Evolutionary conservation across 2,888 invertebrate genomes (phyloP), one percentile per base, ranked within the genome.

Genomic region (Seira sanloemensis): DNA sequence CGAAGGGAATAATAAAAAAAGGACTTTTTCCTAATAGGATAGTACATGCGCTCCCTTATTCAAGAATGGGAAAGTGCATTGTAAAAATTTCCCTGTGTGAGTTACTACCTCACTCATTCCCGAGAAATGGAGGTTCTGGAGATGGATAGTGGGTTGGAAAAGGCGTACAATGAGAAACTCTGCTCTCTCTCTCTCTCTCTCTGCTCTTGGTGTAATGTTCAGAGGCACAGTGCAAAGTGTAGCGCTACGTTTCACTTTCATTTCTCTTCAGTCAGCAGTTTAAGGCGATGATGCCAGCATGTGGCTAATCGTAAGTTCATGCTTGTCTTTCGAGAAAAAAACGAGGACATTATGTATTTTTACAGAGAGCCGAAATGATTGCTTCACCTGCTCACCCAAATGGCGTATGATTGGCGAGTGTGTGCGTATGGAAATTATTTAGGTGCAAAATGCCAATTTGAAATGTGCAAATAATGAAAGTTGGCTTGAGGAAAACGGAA

Each of bases 191-290:
- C 37, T 12, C 4, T 37, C 4, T 12, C 5, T 7, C 37, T 7
- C 37, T 4, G 12, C 37, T 37, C 12, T 12, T 12, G 12, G 37
- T 37, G 12, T 7, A 37, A 37, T 37, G 37, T 4, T 37, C 37
- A 7, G 37, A 37, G 37, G 37, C 4, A 37, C n/a, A n/a, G n/a
- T n/a, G 37, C 5, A 37, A 12, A 37, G 37, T 12, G 12, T 37
- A 12, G 37, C 4, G 12, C 37, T 37, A n/a, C n/a, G n/a, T n/a
- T n/a, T n/a, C n/a, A n/a, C n/a, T n/a, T 25, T 69, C 21, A 21
- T 50, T 46, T 18, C 24, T 2, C 50, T 50, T 71, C 71, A 71
- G 71, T 71, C 71, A 21, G 71, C 50, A 71, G 46, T 50, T 37
- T 21, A 71, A 46, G 71, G 12, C 23, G 37, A 37, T 37, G 37